Evolutionary conservation across 2,113 vertebrate species (phyloP), one percentile per base, ranked within the genome.

Genomic region (Meriones unguiculatus): DNA sequence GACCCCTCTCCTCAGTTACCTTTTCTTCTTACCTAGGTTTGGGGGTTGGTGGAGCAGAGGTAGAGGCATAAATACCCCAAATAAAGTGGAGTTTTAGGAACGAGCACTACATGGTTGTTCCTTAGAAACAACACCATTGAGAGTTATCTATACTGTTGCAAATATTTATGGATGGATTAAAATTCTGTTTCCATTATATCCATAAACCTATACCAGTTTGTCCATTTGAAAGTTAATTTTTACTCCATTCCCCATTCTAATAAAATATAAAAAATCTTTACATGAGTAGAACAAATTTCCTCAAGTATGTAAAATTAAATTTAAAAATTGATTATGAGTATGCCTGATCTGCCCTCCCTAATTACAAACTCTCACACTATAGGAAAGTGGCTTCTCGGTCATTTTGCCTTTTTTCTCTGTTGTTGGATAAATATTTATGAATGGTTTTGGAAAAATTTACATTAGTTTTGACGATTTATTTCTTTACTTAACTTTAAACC

Each of bases 291-390:
- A 35, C 87, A 94, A 94, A 72, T 86, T 69, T 22, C 62, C 77
- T 54, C 46, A 85, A 67, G 76, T 25, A 62, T 77, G 77, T 77
- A 82, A 59, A 97, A 80, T 18, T 67, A 87, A 96, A 88, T 93
- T 96, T 73, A 90, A 64, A 59, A 57, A 13, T 64, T 57, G 67
- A 88, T 95, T 81, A 72, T 93, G 14, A 7, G 1, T 72, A 91
- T 35, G 11, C 25, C 88, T 94, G 50, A 52, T 6, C 52, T 75
- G 80, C 81, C 15, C 77, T 86, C 30, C 7, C 67, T 82, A 24
- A 95, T 14, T 89, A 94, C 57, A 96, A 93, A 91, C 82, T 7
- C 25, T 93, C 52, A 76, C 2, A 81, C 81, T 77, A 46, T 77
- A 69, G 9, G 80, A n/a, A 89, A 95, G 8, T 15, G n/a, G 24